These are phyloP conservation scores for Metridium senile DNA, from an alignment of 92 coral and sea anemone genomes.

Conservation along the genomic window DNA sequence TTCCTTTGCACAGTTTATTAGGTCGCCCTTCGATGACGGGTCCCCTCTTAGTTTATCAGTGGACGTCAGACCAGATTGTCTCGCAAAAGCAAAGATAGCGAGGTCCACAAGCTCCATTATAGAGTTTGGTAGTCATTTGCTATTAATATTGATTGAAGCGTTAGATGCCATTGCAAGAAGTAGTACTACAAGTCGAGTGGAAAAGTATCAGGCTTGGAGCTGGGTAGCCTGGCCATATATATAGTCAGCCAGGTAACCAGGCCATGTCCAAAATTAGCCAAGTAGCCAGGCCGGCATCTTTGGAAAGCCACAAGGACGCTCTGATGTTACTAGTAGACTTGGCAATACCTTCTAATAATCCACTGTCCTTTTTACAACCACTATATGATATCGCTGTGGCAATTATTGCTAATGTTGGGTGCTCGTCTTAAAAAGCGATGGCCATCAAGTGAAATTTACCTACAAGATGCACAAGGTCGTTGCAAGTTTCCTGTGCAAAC, in stretches of 20 bases:
- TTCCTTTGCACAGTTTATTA: not conserved
- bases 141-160: not conserved
- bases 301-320: too few species aligned
- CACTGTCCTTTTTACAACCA: slow-evolving; percentile 20
- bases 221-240: too few species aligned
- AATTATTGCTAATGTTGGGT: not conserved
- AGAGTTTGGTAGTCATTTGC: not conserved
- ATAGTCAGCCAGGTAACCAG: too few species aligned
- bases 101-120: slow-evolving; percentile 13
- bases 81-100: slow-evolving; percentile 18
- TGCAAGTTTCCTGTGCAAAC: slow-evolving; percentile 5
- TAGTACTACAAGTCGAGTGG: too few species aligned
- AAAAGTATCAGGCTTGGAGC: too few species aligned
- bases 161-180: not conserved
- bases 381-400: slow-evolving; percentile 8
- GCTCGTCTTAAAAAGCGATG: not conserved
- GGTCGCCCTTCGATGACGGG: slow-evolving; percentile 33
- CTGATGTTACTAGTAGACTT: too few species aligned
- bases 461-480: not conserved
- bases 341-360: not conserved
- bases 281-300: too few species aligned
- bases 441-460: not conserved
- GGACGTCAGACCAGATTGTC: slow-evolving; percentile 13
- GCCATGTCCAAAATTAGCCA: too few species aligned
- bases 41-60: slow-evolving; percentile 16